Evolutionary conservation across 2,797 vertebrate genomes (phyloP), one percentile per base, ranked within the genome.

Genomic region (Tadarida brasiliensis): DNA sequence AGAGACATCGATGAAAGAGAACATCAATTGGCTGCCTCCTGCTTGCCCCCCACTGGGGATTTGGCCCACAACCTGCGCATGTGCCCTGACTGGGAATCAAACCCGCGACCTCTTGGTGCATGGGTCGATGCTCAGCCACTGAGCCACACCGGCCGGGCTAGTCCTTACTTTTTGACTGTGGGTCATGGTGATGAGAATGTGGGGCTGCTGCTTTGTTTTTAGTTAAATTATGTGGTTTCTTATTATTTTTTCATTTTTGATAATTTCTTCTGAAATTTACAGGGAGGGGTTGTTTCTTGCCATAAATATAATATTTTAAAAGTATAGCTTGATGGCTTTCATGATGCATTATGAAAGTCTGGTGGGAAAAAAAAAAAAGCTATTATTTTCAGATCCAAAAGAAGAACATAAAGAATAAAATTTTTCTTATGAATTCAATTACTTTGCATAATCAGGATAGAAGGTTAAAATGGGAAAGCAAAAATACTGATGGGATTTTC

Each of bases 371-470:
- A 73, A 89, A 81, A 33, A 77, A 35, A 68, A 33, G 10, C 10
- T 80, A 24, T 44, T 11, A 3, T 92, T 96, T 78, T 65, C 49
- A 73, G 49, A 80, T 68, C 78, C 65, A 81, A 95, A 94, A 92
- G 26, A 73, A 7, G 88, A 94, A 92, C 96, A 67, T 65, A 92
- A 93, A 97, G 87, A 95, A 90, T 95, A 97, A 95, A 22, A 28
- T 71, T 78, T 90, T 93, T 39, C 26, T 93, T 81, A 81, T 15
- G 5, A 67, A 33, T 89, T 92, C 56, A 78, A 0, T 73, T 90
- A 83, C 33, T 24, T 44, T 74, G 35, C 26, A 84, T 56, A 76
- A 80, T 80, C 19, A 81, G 20, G 3, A 67, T 28, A 86, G 35
- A 86, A 68, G n/a, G 20, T 35, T n/a, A 61, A 63, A 83, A 24